A percentile compares a stretch with the other conserved stretches of the same genome.
phyloP scores from a whole-genome alignment of 2,113 vertebrate species.

The Catharus minimus region DNA sequence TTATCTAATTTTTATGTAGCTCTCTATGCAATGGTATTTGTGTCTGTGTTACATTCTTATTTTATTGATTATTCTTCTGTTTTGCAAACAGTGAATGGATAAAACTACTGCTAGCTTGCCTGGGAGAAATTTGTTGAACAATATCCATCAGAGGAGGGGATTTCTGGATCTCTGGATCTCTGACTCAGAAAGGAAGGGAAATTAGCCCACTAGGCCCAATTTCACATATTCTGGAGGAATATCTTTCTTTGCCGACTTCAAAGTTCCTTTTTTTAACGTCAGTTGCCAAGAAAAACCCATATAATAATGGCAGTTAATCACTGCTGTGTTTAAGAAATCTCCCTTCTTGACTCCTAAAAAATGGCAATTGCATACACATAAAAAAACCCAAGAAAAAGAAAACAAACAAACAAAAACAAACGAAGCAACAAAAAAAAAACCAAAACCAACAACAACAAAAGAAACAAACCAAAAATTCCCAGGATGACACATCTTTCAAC shows the following conservation, averaged over 20 bases:
- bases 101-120: not conserved
- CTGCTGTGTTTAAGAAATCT: not conserved
- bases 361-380: not conserved
- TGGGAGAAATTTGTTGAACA: not conserved
- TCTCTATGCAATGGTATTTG: not conserved
- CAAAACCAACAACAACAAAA: not conserved
- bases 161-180: accelerated
- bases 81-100: not conserved
- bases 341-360: not conserved
- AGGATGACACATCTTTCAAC: not conserved
- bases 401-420: not conserved
- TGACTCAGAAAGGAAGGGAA: not conserved
- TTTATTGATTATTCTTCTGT: not conserved
- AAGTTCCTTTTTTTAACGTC: not conserved
- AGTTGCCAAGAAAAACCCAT: accelerated
- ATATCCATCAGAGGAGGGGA: not conserved
- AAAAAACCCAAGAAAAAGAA: accelerated
- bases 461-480: accelerated
- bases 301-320: not conserved
- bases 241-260: not conserved
- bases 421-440: too few species aligned
- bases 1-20: not conserved
- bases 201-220: not conserved
- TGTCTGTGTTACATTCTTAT: not conserved
- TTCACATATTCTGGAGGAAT: not conserved